Percentiles rank a stretch among this genome's conserved stretches.
phyloP scores from a whole-genome alignment of 1,140 invertebrate species.

The Reticulitermes speratus region DNA sequence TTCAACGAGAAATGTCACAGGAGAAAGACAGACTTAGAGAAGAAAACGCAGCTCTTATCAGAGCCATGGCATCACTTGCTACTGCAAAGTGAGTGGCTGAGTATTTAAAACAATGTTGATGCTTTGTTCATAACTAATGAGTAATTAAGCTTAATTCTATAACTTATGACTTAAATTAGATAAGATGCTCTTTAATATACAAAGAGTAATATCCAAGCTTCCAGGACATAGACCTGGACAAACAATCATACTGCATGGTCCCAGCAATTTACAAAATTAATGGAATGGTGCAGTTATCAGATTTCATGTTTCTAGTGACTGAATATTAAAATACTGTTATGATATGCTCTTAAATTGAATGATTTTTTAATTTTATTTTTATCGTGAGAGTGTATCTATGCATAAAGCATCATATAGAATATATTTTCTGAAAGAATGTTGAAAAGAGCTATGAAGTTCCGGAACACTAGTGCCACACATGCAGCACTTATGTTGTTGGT shows the following conservation, averaged over 20 bases:
- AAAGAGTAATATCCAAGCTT: constrained; percentile 1
- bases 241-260: background rate
- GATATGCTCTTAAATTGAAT: background rate
- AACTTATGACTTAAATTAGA: background rate
- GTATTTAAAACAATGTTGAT: background rate
- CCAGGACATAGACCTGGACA: background rate
- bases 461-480: background rate
- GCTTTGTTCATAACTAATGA: background rate
- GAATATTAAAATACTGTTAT: background rate
- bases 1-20: constrained; percentile 50
- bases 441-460: background rate
- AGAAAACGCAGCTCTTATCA: constrained; percentile 55
- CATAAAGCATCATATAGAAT: background rate
- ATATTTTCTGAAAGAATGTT: constrained; percentile 17
- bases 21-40: constrained; percentile 53
- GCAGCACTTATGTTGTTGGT: background rate
- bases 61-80: constrained; percentile 47
- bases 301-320: background rate
- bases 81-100: constrained; percentile 25
- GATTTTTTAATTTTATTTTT: background rate
- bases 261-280: background rate
- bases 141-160: constrained; percentile 13
- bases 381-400: background rate
- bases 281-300: background rate
- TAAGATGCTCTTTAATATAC: background rate